These are phyloP conservation scores for Colossoma macropomum DNA, from an alignment of 2,113 vertebrate species.

Conservation along the genomic window DNA sequence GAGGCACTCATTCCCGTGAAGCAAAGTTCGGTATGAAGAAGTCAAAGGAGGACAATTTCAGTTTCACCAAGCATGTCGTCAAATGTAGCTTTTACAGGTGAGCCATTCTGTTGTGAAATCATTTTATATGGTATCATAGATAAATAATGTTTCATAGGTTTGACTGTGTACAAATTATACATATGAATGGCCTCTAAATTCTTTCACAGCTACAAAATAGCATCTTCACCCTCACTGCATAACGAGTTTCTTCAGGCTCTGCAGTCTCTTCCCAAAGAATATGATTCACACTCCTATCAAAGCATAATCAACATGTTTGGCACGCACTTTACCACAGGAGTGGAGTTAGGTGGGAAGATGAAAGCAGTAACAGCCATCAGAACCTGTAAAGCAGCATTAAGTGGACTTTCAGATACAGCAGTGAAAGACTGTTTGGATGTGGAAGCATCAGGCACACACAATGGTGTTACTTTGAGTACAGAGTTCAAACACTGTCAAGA, in stretches of 20 bases:
- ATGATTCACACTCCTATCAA: neutral
- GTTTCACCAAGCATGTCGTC: constrained; percentile 63
- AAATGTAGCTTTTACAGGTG: constrained; percentile 63
- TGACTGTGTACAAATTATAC: neutral
- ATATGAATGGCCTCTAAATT: neutral
- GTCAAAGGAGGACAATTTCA: constrained; percentile 64
- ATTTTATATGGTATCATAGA: neutral
- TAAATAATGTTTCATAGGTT: neutral
- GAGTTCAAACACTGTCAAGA: constrained; percentile 5
- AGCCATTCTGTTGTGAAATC: neutral
- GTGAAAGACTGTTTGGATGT: constrained; percentile 64
- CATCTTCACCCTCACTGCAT: constrained; percentile 50
- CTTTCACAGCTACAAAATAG: constrained; percentile 59
- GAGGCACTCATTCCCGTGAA: constrained; percentile 61
- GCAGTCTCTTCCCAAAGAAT: constrained; percentile 43
- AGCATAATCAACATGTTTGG: constrained; percentile 63
- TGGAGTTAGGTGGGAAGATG: constrained; percentile 59
- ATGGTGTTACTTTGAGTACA: neutral
- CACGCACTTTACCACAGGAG: constrained; percentile 66
- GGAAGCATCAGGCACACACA: constrained; percentile 56
- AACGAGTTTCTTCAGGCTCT: constrained; percentile 47
- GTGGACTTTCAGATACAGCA: constrained; percentile 54
- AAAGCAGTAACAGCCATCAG: constrained; percentile 63
- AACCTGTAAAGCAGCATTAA: constrained; percentile 59
- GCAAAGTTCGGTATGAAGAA: constrained; percentile 54